A percentile compares a stretch with the other conserved stretches of the same genome.
Evolutionary conservation across 2,888 invertebrate genomes (phyloP).

Genomic region (Troides helena): DNA sequence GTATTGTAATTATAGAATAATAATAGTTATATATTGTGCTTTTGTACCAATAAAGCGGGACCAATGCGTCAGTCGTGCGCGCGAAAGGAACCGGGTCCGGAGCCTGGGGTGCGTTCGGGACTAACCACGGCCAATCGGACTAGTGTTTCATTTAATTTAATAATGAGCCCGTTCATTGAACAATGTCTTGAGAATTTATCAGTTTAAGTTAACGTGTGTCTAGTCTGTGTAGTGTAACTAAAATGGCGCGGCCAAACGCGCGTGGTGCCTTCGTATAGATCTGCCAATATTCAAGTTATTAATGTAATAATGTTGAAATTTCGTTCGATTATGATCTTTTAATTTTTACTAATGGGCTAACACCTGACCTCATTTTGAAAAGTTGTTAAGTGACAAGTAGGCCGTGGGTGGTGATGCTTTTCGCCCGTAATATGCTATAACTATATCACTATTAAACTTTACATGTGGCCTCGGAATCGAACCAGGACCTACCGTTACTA

Average conservation of each 20-base stretch:
- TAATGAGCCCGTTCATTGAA: conserved; percentile 16
- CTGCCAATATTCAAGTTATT: conserved; percentile 31
- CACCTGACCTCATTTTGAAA: conserved; percentile 29
- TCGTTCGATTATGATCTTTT: conserved; percentile 35
- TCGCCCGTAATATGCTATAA: too few relatives aligned
- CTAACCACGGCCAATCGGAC: conserved; percentile 18
- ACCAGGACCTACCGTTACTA: too few relatives aligned
- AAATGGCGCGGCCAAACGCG: conserved; percentile 14
- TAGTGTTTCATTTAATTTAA: conserved; percentile 9
- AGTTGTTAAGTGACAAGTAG: conserved; percentile 33
- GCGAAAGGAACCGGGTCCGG: conserved; percentile 16
- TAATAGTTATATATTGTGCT: conserved; percentile 49
- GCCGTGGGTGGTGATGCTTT: too few relatives aligned
- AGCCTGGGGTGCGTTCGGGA: conserved; percentile 8
- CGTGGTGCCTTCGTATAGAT: conserved; percentile 15
- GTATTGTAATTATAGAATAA: conserved; percentile 47
- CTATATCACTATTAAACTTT: too few relatives aligned
- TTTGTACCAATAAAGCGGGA: conserved; percentile 49
- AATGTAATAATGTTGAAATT: conserved; percentile 37
- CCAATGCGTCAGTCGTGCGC: conserved; percentile 39
- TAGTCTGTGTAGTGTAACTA: conserved; percentile 30
- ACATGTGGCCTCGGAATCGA: too few relatives aligned
- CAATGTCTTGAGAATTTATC: conserved; percentile 18
- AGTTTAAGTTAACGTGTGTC: conserved; percentile 27
- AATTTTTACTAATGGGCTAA: too few relatives aligned